These are phyloP conservation scores for Furnarius figulus DNA, from an alignment of 2,113 vertebrate genomes.

Conservation along the genomic window DNA sequence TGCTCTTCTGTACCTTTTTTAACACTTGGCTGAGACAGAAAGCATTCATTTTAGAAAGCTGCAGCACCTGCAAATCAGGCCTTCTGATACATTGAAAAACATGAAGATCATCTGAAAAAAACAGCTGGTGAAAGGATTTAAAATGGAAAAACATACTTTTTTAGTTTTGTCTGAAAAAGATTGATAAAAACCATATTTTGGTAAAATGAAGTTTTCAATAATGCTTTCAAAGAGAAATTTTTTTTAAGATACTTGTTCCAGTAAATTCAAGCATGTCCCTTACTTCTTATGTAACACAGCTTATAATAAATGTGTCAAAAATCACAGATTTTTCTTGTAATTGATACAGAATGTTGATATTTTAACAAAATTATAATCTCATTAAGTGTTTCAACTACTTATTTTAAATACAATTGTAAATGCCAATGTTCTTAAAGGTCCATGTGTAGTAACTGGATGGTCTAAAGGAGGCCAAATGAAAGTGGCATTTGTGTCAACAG, in stretches of 20 bases:
- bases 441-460: not conserved
- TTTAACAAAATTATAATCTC: not conserved
- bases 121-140: not conserved
- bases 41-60: not conserved
- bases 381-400: not conserved
- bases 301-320: not conserved
- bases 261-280: not conserved
- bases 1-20: not conserved
- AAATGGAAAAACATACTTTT: not conserved
- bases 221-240: not conserved
- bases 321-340: not conserved
- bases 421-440: rapidly evolving
- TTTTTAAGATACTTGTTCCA: not conserved
- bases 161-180: not conserved
- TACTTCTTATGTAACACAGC: not conserved
- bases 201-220: not conserved
- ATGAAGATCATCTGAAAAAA: not conserved
- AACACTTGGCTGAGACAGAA: not conserved
- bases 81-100: not conserved
- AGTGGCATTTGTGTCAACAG: not conserved
- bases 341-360: not conserved
- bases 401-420: not conserved
- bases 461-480: not conserved
- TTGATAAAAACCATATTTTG: not conserved
- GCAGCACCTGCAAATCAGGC: not conserved